phyloP scores from a whole-genome alignment of 2,113 vertebrate genomes.

The Podocnemis expansa region DNA sequence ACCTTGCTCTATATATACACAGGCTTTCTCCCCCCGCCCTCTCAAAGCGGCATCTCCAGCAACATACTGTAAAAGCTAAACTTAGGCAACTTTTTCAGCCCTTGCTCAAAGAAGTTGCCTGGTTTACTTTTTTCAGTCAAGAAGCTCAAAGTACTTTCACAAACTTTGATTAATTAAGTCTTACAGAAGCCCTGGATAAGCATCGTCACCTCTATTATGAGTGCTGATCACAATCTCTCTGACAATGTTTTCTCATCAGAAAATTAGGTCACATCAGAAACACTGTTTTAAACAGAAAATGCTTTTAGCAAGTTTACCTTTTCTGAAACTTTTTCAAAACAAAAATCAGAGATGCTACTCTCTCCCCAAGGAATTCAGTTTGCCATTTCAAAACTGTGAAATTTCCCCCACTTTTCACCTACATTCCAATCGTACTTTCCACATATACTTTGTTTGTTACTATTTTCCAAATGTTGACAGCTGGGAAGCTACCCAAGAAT shows the following conservation, averaged over 20 bases:
- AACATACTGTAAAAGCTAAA: too few species aligned
- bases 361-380: neutral
- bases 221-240: neutral
- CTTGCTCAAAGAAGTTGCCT: too few species aligned
- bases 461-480: too few species aligned
- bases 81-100: too few species aligned
- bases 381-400: neutral
- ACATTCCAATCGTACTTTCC: neutral
- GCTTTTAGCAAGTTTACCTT: neutral
- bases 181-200: neutral
- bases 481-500: too few species aligned
- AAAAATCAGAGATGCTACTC: constrained; percentile 1
- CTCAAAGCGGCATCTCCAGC: too few species aligned
- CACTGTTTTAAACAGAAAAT: neutral
- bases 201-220: neutral
- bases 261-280: neutral
- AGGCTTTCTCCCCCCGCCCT: too few species aligned
- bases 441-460: too few species aligned
- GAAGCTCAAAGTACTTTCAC: neutral
- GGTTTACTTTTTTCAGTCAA: neutral
- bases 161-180: neutral
- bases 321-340: neutral
- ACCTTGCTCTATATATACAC: too few species aligned
- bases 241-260: neutral
- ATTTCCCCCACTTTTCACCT: fast-evolving